These are phyloP conservation scores for Strigamia crassipes DNA, from an alignment of 2,888 invertebrate species.

Conservation along the genomic window DNA sequence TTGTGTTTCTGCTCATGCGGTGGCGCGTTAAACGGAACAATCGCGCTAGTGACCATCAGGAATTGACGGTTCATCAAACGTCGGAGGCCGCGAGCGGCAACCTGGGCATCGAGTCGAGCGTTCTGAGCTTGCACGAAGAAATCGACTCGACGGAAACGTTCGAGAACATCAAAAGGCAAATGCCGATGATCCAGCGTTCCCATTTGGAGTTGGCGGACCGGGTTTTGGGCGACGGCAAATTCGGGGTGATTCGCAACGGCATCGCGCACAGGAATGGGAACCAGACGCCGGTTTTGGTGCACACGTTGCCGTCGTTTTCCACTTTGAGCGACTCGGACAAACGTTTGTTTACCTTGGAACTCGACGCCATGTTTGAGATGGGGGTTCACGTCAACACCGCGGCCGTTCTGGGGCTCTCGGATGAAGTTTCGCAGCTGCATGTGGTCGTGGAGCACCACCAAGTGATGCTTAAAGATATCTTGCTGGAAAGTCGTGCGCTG, in stretches of 20 bases:
- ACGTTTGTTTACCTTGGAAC: slow-evolving; percentile 65
- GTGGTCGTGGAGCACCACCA: slow-evolving; percentile 73
- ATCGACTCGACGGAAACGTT: slow-evolving; percentile 67
- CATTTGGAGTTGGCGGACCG: slow-evolving; percentile 72
- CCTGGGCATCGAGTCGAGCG: slow-evolving; percentile 61
- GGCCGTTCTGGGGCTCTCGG: slow-evolving; percentile 77
- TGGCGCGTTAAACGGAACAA: slow-evolving; percentile 59
- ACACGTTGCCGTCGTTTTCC: slow-evolving; percentile 63
- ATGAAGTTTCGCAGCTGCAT: slow-evolving; percentile 68
- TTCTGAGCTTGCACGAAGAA: slow-evolving; percentile 52
- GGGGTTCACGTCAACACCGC: slow-evolving; percentile 74
- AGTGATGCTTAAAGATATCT: slow-evolving; percentile 71
- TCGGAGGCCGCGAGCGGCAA: slow-evolving; percentile 72
- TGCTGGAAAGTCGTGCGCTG: slow-evolving; percentile 66
- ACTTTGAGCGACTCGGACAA: neutral
- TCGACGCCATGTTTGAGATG: slow-evolving; percentile 72
- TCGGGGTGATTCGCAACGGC: slow-evolving; percentile 76
- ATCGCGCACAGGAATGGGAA: slow-evolving; percentile 68
- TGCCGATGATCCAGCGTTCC: slow-evolving; percentile 75
- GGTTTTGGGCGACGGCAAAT: slow-evolving; percentile 74
- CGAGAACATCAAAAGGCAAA: slow-evolving; percentile 73
- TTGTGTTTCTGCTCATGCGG: slow-evolving; percentile 68
- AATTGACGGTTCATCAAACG: slow-evolving; percentile 72
- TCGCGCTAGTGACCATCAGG: slow-evolving; percentile 66
- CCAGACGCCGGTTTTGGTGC: slow-evolving; percentile 66